These are phyloP conservation scores for Autographa pulchrina DNA, from an alignment of 2,888 invertebrate species.

Conservation along the genomic window DNA sequence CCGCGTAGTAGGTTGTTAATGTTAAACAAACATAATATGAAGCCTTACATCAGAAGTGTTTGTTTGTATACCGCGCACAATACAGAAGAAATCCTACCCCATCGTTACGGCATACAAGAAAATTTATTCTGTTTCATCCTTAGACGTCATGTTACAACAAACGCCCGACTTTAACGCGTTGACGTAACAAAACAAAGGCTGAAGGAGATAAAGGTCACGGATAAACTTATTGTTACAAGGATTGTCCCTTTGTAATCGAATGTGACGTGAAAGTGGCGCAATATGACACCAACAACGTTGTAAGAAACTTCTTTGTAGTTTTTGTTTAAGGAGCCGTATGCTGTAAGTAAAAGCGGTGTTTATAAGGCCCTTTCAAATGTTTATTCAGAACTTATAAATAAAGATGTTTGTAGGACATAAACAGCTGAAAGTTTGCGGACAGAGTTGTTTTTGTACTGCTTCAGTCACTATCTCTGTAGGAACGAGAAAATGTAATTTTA, in stretches of 20 bases:
- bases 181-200: constrained; percentile 27
- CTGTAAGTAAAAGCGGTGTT: background rate
- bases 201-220: constrained; percentile 44
- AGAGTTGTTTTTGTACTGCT: background rate
- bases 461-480: background rate
- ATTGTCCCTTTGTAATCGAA: constrained; percentile 53
- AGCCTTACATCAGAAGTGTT: background rate
- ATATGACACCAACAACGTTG: constrained; percentile 51
- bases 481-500: background rate
- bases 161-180: constrained; percentile 22
- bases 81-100: constrained; percentile 4
- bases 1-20: background rate
- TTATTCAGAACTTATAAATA: constrained; percentile 1
- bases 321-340: background rate
- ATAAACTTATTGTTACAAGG: constrained; percentile 45
- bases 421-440: background rate
- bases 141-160: constrained; percentile 5
- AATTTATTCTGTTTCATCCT: background rate
- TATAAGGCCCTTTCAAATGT: background rate
- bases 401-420: constrained; percentile 1
- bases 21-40: background rate
- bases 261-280: constrained; percentile 52
- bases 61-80: constrained; percentile 1
- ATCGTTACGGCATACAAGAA: constrained; percentile 2
- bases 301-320: constrained; percentile 49